A percentile compares a stretch with the other conserved stretches of the same genome.
phyloP scores from a whole-genome alignment of 1,140 invertebrate species.

The Mactra quadrangularis region DNA sequence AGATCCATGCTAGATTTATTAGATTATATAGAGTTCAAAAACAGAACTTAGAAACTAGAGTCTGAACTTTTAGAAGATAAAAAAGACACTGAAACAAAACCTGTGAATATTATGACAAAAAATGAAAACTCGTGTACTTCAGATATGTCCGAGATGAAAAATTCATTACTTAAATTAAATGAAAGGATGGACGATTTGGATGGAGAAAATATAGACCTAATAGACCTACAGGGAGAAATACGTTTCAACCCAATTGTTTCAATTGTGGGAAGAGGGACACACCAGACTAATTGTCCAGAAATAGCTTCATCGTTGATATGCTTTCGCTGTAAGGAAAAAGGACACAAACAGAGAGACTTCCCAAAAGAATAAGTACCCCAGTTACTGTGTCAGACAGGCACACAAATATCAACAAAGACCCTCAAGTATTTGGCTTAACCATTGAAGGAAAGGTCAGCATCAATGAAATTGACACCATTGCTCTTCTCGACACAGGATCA shows the following conservation, averaged over 20 bases:
- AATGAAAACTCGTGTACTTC: no score
- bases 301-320: neutral
- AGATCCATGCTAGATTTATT: no score
- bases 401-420: neutral
- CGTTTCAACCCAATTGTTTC: neutral
- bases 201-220: neutral
- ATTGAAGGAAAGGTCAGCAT: constrained; percentile 33
- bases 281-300: neutral
- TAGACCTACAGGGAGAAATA: neutral
- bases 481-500: constrained; percentile 53
- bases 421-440: constrained; percentile 33
- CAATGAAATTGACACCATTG: constrained; percentile 10
- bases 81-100: neutral
- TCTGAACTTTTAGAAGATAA: neutral
- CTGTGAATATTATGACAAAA: no score
- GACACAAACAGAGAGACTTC: constrained; percentile 20
- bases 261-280: constrained; percentile 10
- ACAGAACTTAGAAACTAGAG: constrained; percentile 22
- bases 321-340: constrained; percentile 18
- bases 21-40: constrained; percentile 9
- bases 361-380: constrained; percentile 1
- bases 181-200: neutral
- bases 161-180: neutral
- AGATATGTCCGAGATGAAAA: neutral
- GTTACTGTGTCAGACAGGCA: neutral